These are phyloP conservation scores for Chromoteleia sp. DNA, from an alignment of 2,888 invertebrate species.

Conservation along the genomic window DNA sequence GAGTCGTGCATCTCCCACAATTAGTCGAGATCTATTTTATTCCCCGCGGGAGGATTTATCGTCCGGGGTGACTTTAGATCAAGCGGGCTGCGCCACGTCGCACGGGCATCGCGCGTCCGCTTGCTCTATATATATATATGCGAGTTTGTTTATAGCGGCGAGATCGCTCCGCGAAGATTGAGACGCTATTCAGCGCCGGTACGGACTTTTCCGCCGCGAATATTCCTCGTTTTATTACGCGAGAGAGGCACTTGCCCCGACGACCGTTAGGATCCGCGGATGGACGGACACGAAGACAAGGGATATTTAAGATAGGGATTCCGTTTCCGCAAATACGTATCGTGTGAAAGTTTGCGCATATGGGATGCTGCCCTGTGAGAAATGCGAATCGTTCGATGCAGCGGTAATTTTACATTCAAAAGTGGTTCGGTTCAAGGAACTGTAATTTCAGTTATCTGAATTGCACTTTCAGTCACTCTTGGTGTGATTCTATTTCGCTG, in stretches of 20 bases:
- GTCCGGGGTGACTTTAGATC: constrained; percentile 81
- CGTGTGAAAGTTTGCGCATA: constrained; percentile 27
- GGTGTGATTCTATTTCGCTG: too few relatives aligned
- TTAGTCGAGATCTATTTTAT: constrained; percentile 84
- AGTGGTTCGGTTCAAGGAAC: background rate
- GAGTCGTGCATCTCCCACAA: constrained; percentile 84
- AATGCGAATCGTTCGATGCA: too few relatives aligned
- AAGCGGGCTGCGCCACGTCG: constrained; percentile 62
- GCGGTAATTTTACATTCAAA: background rate
- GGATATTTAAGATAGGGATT: constrained; percentile 35
- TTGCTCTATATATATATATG: constrained; percentile 69
- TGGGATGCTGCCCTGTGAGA: too few relatives aligned
- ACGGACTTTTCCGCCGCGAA: constrained; percentile 52
- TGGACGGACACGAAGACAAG: constrained; percentile 47
- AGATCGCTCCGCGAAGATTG: constrained; percentile 78
- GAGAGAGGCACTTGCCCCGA: constrained; percentile 55
- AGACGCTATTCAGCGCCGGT: constrained; percentile 77
- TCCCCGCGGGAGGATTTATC: constrained; percentile 82
- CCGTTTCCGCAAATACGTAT: constrained; percentile 38
- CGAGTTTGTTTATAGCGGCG: constrained; percentile 77
- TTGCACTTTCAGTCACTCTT: too few relatives aligned
- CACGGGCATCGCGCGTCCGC: constrained; percentile 48
- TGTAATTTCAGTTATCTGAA: background rate
- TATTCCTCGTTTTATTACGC: constrained; percentile 70
- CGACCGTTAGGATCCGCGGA: constrained; percentile 59